Evolutionary conservation across 2,113 vertebrate species (phyloP), one percentile per base, ranked within the genome.

Genomic region (Odontesthes bonariensis): DNA sequence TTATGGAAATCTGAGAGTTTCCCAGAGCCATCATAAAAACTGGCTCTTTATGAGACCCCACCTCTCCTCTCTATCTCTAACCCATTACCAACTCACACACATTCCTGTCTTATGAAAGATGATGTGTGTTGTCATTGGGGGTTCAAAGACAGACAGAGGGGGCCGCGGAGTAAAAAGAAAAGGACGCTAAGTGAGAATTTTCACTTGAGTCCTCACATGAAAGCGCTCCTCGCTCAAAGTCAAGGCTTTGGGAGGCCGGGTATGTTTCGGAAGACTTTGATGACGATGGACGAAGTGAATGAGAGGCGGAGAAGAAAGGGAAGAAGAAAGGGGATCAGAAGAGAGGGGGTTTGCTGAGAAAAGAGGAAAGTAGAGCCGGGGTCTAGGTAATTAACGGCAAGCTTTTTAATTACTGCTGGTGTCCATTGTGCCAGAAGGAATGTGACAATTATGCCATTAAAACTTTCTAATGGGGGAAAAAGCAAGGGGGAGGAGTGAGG

Each of bases 1-100:
- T 95, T 95, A 96, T 95, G 94, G 96, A 97, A 97, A 98, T 96
- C 95, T 95, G 96, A 98, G 95, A 96, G 95, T 95, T 95, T 96
- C 96, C 95, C 95, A 95, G 93, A 95, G 94, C 95, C 94, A 93
- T 95, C 95, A 96, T 96, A 97, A 97, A 38, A 97, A 96, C 86
- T 95, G 95, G 93, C 94, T 95, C 95, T 96, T 96, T 95, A 95
- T 88, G 77, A 65, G 74, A 91, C 89, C 92, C 94, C 91, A 91
- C 93, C 73, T 63, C 74, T 31, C 22, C 53, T 53, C 32, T 91
- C 94, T 86, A 92, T 94, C 91, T 94, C 94, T 90, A 93, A 92
- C 77, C 90, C 87, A 82, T 91, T 90, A 88, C 72, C 81, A 78
- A 85, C 84, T 88, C 90, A 78, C 82, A 91, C 88, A 91, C 86